These are phyloP conservation scores for Peromyscus polionotus DNA, from an alignment of 2,113 vertebrate genomes.

Conservation along the genomic window DNA sequence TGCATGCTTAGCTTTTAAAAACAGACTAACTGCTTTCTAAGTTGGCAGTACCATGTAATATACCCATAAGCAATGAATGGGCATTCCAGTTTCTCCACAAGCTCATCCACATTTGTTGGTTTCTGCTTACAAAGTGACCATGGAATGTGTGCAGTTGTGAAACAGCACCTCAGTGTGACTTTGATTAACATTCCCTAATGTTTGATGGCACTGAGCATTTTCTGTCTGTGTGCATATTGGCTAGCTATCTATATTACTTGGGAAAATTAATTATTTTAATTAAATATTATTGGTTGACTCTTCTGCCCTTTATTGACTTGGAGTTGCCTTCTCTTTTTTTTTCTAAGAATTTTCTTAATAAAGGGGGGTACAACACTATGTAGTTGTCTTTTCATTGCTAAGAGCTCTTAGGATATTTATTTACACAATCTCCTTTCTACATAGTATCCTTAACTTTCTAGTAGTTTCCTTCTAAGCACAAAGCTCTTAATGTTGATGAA, in stretches of 20 bases:
- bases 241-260: constrained; percentile 10
- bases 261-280: neutral
- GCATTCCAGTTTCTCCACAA: constrained; percentile 2
- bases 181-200: constrained; percentile 40
- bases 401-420: constrained; percentile 9
- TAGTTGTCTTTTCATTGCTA: constrained; percentile 10
- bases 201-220: neutral
- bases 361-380: neutral
- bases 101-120: constrained; percentile 8
- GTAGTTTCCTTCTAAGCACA: constrained; percentile 41
- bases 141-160: neutral
- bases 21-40: constrained; percentile 30
- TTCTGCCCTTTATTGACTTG: constrained; percentile 15
- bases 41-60: neutral
- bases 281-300: neutral
- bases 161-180: constrained; percentile 14
- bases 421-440: neutral
- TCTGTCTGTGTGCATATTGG: neutral
- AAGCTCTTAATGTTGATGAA: constrained; percentile 40
- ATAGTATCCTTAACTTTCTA: neutral
- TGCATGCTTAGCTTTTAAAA: constrained; percentile 16
- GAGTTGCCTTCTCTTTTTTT: neutral
- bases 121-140: constrained; percentile 22
- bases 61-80: neutral
- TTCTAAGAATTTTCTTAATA: neutral